Evolutionary conservation across 2,888 invertebrate genomes (phyloP).

Genomic region (Pachycephus smyrnensis): DNA sequence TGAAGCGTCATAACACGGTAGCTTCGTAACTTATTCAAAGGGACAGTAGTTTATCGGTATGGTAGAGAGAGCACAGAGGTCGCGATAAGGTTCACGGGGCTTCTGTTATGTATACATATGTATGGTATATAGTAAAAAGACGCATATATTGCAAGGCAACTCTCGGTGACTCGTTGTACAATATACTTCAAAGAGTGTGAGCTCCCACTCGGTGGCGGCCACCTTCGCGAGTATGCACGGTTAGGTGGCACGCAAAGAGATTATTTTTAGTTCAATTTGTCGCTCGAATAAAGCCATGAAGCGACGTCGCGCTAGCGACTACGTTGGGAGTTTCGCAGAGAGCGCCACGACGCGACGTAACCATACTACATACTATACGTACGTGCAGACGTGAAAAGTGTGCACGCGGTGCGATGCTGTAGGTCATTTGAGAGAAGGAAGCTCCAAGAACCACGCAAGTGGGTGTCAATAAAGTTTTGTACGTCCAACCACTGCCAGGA

Average conservation of each 20-base stretch:
- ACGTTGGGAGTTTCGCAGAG: neutral
- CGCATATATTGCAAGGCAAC: neutral
- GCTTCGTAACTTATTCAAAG: neutral
- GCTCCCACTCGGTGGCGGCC: conserved; percentile 13
- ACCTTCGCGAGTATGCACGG: conserved; percentile 54
- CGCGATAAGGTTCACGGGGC: neutral
- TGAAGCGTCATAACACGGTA: neutral
- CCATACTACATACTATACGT: neutral
- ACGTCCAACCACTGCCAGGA: neutral
- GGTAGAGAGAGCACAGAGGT: neutral
- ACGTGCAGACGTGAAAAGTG: neutral
- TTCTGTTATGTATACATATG: neutral
- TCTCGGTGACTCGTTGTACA: neutral
- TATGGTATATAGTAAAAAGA: neutral
- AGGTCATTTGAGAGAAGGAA: neutral
- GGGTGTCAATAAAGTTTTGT: neutral
- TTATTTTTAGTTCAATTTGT: conserved; percentile 65
- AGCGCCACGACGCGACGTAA: neutral
- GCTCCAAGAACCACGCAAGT: neutral
- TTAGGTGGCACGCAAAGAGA: conserved; percentile 55
- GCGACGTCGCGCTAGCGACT: conserved; percentile 24
- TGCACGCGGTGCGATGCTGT: neutral
- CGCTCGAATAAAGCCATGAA: conserved; percentile 61
- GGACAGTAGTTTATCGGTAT: neutral
- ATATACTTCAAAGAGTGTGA: neutral